Conservation (phyloP, 1,140 invertebrate genomes). For the Drosophila nigromelanica region DNA sequence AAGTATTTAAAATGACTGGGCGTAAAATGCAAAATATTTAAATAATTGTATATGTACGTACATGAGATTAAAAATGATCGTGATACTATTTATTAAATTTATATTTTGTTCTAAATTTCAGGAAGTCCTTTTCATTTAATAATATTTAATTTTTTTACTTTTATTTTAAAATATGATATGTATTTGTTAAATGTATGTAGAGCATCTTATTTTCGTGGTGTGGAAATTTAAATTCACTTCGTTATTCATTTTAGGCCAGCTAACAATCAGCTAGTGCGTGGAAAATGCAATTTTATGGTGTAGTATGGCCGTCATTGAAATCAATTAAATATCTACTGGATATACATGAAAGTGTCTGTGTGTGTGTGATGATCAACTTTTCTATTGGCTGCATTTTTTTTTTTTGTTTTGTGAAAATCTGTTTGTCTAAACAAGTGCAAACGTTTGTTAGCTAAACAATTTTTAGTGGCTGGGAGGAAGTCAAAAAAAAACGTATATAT, state of each 20-base stretch:
- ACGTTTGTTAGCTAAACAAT: constrained; percentile 39
- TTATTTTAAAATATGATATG: background rate
- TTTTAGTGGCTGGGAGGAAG: constrained; percentile 15
- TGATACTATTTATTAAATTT: no score
- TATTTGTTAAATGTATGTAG: background rate
- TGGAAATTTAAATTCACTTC: background rate
- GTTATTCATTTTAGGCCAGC: background rate
- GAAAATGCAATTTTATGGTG: constrained; percentile 9
- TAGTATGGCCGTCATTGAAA: constrained; percentile 26
- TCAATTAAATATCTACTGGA: constrained; percentile 35
- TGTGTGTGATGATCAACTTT: constrained; percentile 19
- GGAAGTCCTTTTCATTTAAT: no score
- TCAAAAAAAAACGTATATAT: constrained; percentile 2
- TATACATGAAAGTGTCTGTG: background rate
- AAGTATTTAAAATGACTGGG: no score
- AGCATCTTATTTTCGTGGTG: background rate
- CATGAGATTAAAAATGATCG: no score
- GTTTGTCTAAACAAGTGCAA: constrained; percentile 41
- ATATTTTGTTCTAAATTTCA: no score
- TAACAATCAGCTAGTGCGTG: constrained; percentile 1
- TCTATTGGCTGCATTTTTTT: constrained; percentile 5
- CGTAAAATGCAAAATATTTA: no score
- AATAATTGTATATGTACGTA: no score
- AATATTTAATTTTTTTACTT: no score
- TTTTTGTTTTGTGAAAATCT: constrained; percentile 30